phyloP scores from a whole-genome alignment of 2,113 vertebrate genomes.

The Trematomus loennbergii region DNA sequence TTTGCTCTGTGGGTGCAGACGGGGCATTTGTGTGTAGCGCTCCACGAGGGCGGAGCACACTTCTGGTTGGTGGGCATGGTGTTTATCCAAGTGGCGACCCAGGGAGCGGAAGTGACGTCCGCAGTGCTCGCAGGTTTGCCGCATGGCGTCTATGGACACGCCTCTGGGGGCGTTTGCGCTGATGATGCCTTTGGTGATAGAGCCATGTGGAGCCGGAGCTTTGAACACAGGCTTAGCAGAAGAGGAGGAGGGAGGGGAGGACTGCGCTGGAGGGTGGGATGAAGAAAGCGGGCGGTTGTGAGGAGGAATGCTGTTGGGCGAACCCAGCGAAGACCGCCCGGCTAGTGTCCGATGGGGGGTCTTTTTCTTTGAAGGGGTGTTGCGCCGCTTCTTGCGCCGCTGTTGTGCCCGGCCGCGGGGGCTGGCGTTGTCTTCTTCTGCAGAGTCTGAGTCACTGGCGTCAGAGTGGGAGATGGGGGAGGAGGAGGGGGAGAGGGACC shows the following conservation, averaged over 20 bases:
- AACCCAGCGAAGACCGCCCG: slow-evolving; percentile 20
- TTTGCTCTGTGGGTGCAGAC: slow-evolving; percentile 61
- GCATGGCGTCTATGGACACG: slow-evolving; percentile 70
- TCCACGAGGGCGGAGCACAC: slow-evolving; percentile 80
- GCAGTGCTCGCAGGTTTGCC: slow-evolving; percentile 84
- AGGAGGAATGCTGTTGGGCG: slow-evolving; percentile 31
- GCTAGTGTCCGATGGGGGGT: slow-evolving; percentile 61
- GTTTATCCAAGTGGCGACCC: slow-evolving; percentile 84
- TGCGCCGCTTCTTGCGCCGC: slow-evolving; percentile 70
- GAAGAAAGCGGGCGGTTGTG: slow-evolving; percentile 51
- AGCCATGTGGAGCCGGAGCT: slow-evolving; percentile 67
- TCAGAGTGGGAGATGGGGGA: slow-evolving; percentile 85
- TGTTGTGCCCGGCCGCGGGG: slow-evolving; percentile 59
- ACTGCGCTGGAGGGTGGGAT: slow-evolving; percentile 43
- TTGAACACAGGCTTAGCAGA: slow-evolving; percentile 79
- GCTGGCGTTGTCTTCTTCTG: slow-evolving; percentile 69
- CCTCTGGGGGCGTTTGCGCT: slow-evolving; percentile 51
- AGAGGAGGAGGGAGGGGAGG: slow-evolving; percentile 49
- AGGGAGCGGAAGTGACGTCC: slow-evolving; percentile 84
- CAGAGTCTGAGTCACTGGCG: slow-evolving; percentile 80
- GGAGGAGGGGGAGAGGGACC: slow-evolving; percentile 86
- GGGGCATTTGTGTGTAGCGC: slow-evolving; percentile 78
- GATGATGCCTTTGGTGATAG: slow-evolving; percentile 42
- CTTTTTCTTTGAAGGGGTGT: slow-evolving; percentile 75
- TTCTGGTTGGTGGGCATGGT: slow-evolving; percentile 84